Percentiles rank a stretch among this genome's conserved stretches.
Conservation (phyloP, 92 coral and sea anemone genomes). For the Paramuricea clavata region DNA sequence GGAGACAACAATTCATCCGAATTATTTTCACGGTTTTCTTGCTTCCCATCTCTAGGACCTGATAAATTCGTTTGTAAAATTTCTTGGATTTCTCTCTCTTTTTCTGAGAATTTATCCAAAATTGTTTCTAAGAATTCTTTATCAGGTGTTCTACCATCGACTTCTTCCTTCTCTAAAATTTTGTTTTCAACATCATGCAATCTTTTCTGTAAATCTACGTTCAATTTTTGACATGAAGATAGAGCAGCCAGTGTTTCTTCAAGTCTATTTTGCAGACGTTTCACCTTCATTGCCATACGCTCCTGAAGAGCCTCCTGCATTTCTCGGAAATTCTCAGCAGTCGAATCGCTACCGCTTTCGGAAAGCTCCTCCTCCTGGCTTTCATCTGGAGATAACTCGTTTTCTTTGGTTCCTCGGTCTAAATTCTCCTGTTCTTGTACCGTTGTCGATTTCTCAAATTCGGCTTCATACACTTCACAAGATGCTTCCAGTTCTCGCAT, state of each 20-base stretch:
- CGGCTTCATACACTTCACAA: slow-evolving; percentile 18
- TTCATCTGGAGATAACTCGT: background rate
- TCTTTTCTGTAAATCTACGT: slow-evolving; percentile 9
- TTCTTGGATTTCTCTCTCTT: slow-evolving; percentile 15
- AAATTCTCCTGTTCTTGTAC: background rate
- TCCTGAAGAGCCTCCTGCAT: slow-evolving; percentile 30
- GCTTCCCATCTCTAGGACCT: background rate
- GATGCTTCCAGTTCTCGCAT: slow-evolving; percentile 24
- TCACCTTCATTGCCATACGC: slow-evolving; percentile 21
- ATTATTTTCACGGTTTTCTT: background rate
- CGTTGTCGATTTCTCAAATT: slow-evolving; percentile 15
- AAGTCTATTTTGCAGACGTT: slow-evolving; percentile 1
- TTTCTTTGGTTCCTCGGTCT: background rate
- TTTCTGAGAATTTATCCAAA: slow-evolving; percentile 22
- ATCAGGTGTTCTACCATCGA: background rate
- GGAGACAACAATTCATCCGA: slow-evolving; percentile 1
- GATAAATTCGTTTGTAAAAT: background rate
- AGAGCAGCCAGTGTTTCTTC: slow-evolving; percentile 16
- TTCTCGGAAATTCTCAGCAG: slow-evolving; percentile 20
- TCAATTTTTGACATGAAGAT: slow-evolving; percentile 9
- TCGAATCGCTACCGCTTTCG: background rate
- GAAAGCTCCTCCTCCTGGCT: background rate
- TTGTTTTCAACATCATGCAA: slow-evolving; percentile 23
- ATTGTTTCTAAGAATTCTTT: background rate
- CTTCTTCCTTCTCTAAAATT: slow-evolving; percentile 15